A percentile compares a stretch with the other conserved stretches of the same genome.
Conservation (phyloP, 2,797 vertebrate genomes). For the Cephalopachus bancanus region DNA sequence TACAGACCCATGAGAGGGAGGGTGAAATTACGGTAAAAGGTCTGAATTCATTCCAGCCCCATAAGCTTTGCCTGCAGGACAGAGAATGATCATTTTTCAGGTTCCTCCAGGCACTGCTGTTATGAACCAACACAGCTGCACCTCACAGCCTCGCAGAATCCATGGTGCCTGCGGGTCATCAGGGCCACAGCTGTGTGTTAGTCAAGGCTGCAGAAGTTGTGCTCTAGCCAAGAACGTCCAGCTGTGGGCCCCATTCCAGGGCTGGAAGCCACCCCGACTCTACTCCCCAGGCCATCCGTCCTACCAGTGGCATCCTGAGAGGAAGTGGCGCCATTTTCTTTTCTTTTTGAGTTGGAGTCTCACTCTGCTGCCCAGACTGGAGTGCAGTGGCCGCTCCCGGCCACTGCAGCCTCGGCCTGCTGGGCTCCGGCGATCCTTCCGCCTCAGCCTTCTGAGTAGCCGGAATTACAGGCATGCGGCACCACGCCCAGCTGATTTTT, state of each 20-base stretch:
- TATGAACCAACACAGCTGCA: not conserved
- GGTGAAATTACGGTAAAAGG: not conserved
- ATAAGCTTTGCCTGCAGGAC: not conserved
- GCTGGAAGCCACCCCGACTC: not conserved
- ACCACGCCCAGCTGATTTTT: no score
- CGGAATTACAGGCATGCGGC: no score
- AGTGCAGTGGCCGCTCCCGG: no score
- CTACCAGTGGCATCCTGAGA: not conserved
- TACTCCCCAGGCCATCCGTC: not conserved
- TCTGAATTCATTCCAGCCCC: not conserved
- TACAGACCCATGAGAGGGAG: not conserved
- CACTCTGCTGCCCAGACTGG: no score
- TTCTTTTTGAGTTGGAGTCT: no score
- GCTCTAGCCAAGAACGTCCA: not conserved
- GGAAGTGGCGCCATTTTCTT: slow-evolving; percentile 3
- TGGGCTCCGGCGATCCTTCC: no score
- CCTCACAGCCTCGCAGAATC: not conserved
- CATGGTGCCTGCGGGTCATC: not conserved
- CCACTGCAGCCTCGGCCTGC: no score
- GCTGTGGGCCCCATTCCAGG: not conserved
- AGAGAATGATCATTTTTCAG: slow-evolving; percentile 8
- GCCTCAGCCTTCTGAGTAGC: no score
- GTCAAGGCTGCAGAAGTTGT: not conserved
- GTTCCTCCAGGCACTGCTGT: not conserved
- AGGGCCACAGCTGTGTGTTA: not conserved